These are phyloP conservation scores for Brotula barbata DNA, from an alignment of 2,797 vertebrate genomes.

Conservation along the genomic window DNA sequence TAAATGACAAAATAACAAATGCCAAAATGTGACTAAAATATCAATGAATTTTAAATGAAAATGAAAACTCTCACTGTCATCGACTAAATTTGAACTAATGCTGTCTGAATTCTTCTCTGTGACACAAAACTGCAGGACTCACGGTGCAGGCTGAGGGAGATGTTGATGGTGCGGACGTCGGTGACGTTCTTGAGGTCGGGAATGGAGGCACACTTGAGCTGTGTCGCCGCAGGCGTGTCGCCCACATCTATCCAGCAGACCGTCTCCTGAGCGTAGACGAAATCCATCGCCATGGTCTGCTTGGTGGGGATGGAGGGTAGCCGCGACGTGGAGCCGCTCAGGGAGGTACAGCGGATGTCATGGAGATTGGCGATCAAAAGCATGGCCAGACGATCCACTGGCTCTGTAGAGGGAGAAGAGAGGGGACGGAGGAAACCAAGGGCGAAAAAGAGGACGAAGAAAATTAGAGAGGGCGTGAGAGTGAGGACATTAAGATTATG, in stretches of 20 bases:
- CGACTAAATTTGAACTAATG: too few relatives aligned
- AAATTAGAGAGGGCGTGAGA: neutral
- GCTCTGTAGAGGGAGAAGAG: slow-evolving; percentile 75
- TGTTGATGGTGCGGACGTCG: slow-evolving; percentile 89
- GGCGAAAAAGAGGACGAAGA: neutral
- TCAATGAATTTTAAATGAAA: too few relatives aligned
- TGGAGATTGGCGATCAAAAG: slow-evolving; percentile 95
- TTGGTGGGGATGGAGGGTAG: slow-evolving; percentile 87
- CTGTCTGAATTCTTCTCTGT: too few relatives aligned
- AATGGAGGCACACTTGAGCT: slow-evolving; percentile 94
- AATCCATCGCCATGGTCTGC: slow-evolving; percentile 98
- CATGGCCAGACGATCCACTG: slow-evolving; percentile 90
- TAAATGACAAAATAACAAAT: too few relatives aligned
- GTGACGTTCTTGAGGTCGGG: slow-evolving; percentile 88
- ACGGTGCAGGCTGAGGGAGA: slow-evolving; percentile 97
- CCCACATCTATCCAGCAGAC: slow-evolving; percentile 97
- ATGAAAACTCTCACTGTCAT: too few relatives aligned
- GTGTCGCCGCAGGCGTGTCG: slow-evolving; percentile 85
- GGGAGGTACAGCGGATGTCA: slow-evolving; percentile 91
- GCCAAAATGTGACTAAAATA: too few relatives aligned
- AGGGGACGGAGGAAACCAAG: neutral
- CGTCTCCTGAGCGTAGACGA: slow-evolving; percentile 88
- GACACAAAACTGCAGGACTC: slow-evolving; percentile 78
- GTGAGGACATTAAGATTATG: neutral
- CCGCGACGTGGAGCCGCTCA: slow-evolving; percentile 83